Percentiles rank a stretch among this genome's conserved stretches.
These are phyloP conservation scores for Cephalopterus ornatus DNA, from an alignment of 2,113 vertebrate genomes.

Conservation along the genomic window DNA sequence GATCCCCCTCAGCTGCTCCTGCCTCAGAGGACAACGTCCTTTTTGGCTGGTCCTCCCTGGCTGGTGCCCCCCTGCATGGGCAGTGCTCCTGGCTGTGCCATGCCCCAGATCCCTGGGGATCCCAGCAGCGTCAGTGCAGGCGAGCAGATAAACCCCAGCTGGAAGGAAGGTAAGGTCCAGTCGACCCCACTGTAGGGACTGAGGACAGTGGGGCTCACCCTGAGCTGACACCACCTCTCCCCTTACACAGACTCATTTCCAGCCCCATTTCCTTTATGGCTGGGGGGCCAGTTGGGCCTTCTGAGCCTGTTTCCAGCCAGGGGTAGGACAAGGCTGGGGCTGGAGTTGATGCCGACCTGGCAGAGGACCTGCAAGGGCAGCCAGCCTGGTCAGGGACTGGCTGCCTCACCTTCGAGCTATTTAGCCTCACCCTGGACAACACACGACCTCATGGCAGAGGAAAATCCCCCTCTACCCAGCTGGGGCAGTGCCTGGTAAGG, in stretches of 20 bases:
- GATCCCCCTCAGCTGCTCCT: background rate
- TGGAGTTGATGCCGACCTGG: fast-evolving
- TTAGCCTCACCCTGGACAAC: background rate
- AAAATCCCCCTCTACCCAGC: background rate
- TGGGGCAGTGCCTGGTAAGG: background rate
- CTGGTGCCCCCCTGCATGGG: background rate
- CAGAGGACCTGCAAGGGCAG: background rate
- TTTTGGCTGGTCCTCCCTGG: background rate
- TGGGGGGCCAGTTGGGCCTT: background rate
- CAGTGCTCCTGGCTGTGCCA: background rate
- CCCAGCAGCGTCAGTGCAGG: fast-evolving
- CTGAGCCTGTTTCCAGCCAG: background rate
- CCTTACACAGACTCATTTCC: background rate
- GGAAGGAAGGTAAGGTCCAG: background rate
- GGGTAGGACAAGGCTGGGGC: background rate
- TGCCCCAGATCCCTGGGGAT: background rate
- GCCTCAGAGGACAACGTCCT: background rate
- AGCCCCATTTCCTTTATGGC: background rate
- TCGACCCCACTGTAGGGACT: background rate
- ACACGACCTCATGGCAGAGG: background rate
- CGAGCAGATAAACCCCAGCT: background rate
- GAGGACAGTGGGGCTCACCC: background rate
- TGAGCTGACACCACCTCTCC: background rate
- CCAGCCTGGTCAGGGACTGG: background rate
- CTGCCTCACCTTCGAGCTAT: background rate